Evolutionary conservation across 2,797 vertebrate species (phyloP), one percentile per base, ranked within the genome.

Genomic region (Muraenolepis orangiensis): DNA sequence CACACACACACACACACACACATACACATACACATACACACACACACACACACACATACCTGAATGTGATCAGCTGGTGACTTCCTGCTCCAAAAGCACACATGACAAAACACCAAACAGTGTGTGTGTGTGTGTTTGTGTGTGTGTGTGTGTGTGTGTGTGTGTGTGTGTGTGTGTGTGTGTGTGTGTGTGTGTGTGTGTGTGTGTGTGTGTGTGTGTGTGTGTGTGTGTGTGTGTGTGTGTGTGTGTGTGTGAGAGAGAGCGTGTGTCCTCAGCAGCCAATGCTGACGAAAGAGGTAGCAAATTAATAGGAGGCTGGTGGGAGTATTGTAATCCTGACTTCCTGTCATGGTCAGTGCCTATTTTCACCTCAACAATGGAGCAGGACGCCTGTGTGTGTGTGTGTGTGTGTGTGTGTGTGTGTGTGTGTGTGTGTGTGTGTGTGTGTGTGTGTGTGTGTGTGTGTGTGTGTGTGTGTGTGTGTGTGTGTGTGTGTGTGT

Each of bases 301-400:
- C 90, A 90, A 91, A 87, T 89, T 88, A 87, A 84, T 79, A 83
- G 42, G 76, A 84, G 80, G 84, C 85, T 86, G 81, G 86, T 87
- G 83, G 87, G 88, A 89, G 89, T 87, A 90, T 92, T 91, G 89
- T 91, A 91, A 91, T 92, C 89, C 84, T 57, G 75, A 91, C 88
- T 93, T 93, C 91, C 91, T 92, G 90, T 92, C 87, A 90, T 86
- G 87, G 89, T 90, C 87, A 73, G 89, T 79, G 83, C 89, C 91
- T 91, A 92, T 92, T 93, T 91, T 91, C 87, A 85, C 84, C 82
- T 71, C 86, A 87, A 92, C 91, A 91, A 91, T 91, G 81, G 88
- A 83, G 82, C 82, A 85, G 78, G 82, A 80, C 79, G 84, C n/a
- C n/a, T n/a, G n/a, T n/a, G n/a, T n/a, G n/a, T n/a, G 87, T 64